Percentiles rank a stretch among this genome's conserved stretches.
Conservation (phyloP, 2,888 invertebrate genomes). For the Conistra vaccinii region DNA sequence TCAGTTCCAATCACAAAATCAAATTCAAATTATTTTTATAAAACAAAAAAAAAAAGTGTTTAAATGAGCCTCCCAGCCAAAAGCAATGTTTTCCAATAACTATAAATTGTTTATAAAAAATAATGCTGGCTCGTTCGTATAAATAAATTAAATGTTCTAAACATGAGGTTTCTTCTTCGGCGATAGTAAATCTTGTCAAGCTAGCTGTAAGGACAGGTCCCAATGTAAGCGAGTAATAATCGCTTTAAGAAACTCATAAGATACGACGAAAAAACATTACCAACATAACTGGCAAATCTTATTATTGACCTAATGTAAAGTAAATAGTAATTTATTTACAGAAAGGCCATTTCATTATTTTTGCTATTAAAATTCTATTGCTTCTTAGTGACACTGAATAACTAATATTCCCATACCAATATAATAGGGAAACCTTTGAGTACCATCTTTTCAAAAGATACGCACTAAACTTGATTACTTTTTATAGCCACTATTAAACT, state of each 20-base stretch:
- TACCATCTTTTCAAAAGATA: slow-evolving; percentile 23
- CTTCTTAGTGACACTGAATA: neutral
- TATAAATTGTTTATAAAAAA: slow-evolving; percentile 64
- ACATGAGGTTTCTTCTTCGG: slow-evolving; percentile 59
- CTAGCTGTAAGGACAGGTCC: slow-evolving; percentile 23
- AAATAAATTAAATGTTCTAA: slow-evolving; percentile 67
- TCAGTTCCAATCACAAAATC: slow-evolving; percentile 1
- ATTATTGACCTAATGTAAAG: too few species aligned
- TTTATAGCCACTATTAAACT: slow-evolving; percentile 23
- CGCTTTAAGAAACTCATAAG: neutral
- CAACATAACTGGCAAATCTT: neutral
- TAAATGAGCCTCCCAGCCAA: slow-evolving; percentile 39
- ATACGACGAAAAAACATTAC: neutral
- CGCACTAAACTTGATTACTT: slow-evolving; percentile 12
- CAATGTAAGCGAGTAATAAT: slow-evolving; percentile 45
- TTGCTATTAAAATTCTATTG: neutral
- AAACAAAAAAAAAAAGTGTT: slow-evolving; percentile 3
- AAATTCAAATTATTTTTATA: slow-evolving; percentile 11
- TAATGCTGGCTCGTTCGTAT: slow-evolving; percentile 41
- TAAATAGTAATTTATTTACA: neutral
- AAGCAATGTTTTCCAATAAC: slow-evolving; percentile 50
- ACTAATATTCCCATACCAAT: neutral
- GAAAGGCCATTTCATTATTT: neutral
- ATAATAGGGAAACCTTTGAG: neutral
- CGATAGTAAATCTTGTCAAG: slow-evolving; percentile 65